phyloP scores from a whole-genome alignment of 2,797 vertebrate genomes.

The Vipera latastei region DNA sequence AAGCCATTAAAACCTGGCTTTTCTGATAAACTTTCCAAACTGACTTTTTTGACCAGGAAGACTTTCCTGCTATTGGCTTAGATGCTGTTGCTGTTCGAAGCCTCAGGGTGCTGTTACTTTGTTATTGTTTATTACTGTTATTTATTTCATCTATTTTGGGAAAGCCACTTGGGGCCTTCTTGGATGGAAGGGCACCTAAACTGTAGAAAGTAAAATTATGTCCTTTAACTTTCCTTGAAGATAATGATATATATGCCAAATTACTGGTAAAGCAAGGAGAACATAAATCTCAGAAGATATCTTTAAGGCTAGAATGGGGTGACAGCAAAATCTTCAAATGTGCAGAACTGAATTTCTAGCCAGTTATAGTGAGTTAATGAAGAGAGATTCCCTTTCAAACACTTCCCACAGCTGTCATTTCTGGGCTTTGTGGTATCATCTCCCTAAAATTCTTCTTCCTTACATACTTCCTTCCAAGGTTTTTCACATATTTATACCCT shows the following conservation, averaged over 20 bases:
- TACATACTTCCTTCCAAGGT: not conserved
- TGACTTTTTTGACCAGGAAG: not conserved
- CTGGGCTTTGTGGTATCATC: not conserved
- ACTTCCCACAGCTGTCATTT: not conserved
- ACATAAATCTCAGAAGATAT: not conserved
- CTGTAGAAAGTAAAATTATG: not conserved
- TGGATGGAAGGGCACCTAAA: not conserved
- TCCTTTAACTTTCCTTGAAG: not conserved
- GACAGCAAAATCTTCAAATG: not conserved
- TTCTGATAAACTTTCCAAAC: not conserved
- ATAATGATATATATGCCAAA: not conserved
- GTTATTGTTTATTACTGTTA: not conserved
- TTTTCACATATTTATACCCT: not conserved
- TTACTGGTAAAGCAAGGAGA: not conserved
- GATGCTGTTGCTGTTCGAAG: not conserved
- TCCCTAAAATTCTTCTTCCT: not conserved
- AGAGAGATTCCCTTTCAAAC: not conserved
- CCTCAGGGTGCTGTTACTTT: not conserved
- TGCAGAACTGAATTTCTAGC: not conserved
- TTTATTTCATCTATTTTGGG: not conserved
- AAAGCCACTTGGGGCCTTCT: not conserved
- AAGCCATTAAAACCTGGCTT: not conserved
- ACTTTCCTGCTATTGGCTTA: not conserved
- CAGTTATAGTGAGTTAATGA: not conserved
- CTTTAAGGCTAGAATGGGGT: not conserved